These are phyloP conservation scores for Lepidotrigona ventralis DNA, from an alignment of 1,140 invertebrate genomes.

Conservation along the genomic window DNA sequence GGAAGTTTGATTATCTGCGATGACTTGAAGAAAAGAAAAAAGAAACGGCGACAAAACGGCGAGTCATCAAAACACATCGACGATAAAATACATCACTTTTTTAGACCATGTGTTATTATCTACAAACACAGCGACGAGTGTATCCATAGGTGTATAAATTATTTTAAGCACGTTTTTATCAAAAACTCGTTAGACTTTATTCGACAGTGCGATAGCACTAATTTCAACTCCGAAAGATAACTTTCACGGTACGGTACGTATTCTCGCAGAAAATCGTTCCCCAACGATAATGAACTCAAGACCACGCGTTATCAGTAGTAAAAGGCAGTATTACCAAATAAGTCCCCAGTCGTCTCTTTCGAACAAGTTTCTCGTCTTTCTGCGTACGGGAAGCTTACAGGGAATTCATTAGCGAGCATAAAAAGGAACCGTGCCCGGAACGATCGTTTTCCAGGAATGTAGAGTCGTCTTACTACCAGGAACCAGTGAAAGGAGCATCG, in stretches of 20 bases:
- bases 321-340: not conserved
- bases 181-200: too few species aligned
- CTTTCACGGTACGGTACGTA: too few species aligned
- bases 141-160: too few species aligned
- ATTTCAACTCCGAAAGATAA: too few species aligned
- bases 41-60: not conserved
- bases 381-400: not conserved
- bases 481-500: not conserved
- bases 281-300: too few species aligned
- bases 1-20: not conserved
- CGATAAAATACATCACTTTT: not conserved
- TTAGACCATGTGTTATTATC: not conserved
- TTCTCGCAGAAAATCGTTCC: too few species aligned
- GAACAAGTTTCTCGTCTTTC: not conserved
- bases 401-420: constrained; percentile 2
- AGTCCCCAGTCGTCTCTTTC: too few species aligned
- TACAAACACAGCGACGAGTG: too few species aligned
- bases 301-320: not conserved
- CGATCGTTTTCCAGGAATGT: not conserved
- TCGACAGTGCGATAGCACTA: too few species aligned
- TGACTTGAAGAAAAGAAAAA: not conserved
- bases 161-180: too few species aligned
- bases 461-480: not conserved
- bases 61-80: not conserved
- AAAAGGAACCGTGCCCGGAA: constrained; percentile 9